These are phyloP conservation scores for Acleris cristana DNA, from an alignment of 2,888 invertebrate species.

Conservation along the genomic window DNA sequence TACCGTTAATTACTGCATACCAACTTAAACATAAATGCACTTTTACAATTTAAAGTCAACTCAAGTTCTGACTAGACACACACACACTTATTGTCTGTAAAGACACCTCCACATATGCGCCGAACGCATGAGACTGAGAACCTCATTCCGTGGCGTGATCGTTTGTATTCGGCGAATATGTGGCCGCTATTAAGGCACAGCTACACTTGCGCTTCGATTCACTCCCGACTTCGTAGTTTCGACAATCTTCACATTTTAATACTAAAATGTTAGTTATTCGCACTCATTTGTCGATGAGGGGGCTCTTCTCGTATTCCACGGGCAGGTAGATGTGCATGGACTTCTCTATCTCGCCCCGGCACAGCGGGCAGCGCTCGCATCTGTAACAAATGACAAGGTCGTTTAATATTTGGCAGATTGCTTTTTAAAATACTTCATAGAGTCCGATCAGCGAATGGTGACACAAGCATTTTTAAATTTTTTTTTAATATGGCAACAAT, in stretches of 20 bases:
- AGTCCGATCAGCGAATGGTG: too few species aligned
- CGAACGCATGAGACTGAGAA: too few species aligned
- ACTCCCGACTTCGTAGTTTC: background rate
- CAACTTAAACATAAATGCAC: slow-evolving; percentile 50
- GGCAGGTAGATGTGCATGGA: slow-evolving; percentile 89
- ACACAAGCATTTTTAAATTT: too few species aligned
- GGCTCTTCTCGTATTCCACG: slow-evolving; percentile 76
- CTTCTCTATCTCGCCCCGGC: slow-evolving; percentile 87
- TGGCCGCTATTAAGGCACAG: too few species aligned
- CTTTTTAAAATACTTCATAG: too few species aligned
- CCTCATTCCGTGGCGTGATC: too few species aligned
- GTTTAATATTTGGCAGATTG: background rate
- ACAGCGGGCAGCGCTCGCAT: slow-evolving; percentile 90
- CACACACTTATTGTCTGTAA: slow-evolving; percentile 53
- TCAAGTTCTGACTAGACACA: slow-evolving; percentile 72
- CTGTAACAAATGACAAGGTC: slow-evolving; percentile 62
- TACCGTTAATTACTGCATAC: slow-evolving; percentile 19
- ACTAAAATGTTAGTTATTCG: slow-evolving; percentile 29
- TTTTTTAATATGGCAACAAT: too few species aligned
- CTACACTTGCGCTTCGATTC: too few species aligned
- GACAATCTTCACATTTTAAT: slow-evolving; percentile 32
- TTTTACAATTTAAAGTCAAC: slow-evolving; percentile 44
- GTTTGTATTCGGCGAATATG: too few species aligned
- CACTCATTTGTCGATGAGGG: slow-evolving; percentile 69
- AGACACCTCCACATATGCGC: slow-evolving; percentile 12